Percentiles rank a stretch among this genome's conserved stretches.
Evolutionary conservation across 53 echinoderm and acorn worm genomes (phyloP).

Genomic region (Henricia sp.): DNA sequence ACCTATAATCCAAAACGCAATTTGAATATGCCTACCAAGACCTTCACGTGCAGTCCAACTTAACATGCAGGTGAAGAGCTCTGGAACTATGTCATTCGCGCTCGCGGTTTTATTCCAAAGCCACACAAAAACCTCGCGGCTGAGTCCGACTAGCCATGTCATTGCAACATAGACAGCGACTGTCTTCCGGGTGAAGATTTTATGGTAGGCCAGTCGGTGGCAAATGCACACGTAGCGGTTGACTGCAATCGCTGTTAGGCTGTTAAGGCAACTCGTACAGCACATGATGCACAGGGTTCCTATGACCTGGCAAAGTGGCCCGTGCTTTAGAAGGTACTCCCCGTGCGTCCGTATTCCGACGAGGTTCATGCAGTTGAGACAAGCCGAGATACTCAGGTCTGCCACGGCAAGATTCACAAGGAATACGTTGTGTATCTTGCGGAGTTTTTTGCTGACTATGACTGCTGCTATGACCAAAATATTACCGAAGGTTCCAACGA

Average conservation of each 20-base stretch:
- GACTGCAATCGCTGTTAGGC: background rate
- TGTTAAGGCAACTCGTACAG: conserved; percentile 1
- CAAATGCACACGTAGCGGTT: conserved; percentile 45
- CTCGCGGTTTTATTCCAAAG: too few relatives aligned
- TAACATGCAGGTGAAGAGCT: background rate
- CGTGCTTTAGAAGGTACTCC: background rate
- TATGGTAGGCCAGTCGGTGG: background rate
- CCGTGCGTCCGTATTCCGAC: background rate
- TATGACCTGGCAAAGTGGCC: background rate
- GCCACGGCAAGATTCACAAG: conserved; percentile 40
- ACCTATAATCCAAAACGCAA: background rate
- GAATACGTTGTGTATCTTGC: conserved; percentile 21
- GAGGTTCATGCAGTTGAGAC: conserved; percentile 1
- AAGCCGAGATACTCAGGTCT: conserved; percentile 20
- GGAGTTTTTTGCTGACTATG: conserved; percentile 24
- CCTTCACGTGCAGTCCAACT: background rate
- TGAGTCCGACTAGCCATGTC: conserved; percentile 7
- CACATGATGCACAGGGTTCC: conserved; percentile 21
- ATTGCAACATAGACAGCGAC: background rate
- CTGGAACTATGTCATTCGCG: background rate
- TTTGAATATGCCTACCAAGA: background rate
- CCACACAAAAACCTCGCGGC: background rate
- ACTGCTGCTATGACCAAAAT: conserved; percentile 30
- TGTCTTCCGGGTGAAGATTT: background rate
- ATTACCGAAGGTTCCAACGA: conserved; percentile 20